A percentile compares a stretch with the other conserved stretches of the same genome.
These are phyloP conservation scores for Tinamus major DNA, from an alignment of 2,797 vertebrate species.

Conservation along the genomic window DNA sequence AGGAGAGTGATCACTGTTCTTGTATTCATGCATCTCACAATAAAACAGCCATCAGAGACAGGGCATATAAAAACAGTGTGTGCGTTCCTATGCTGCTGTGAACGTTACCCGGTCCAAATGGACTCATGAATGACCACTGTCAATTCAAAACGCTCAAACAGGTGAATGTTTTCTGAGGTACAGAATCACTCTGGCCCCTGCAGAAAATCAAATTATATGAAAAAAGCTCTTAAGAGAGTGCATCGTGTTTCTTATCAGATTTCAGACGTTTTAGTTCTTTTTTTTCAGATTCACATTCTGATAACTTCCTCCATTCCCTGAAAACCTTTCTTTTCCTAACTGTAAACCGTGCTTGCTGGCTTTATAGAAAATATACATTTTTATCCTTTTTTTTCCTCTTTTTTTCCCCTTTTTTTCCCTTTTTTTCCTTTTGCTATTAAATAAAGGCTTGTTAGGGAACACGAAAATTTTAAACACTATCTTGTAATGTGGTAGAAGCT, in stretches of 20 bases:
- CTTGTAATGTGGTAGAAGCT: background rate
- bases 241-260: background rate
- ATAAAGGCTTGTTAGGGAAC: background rate
- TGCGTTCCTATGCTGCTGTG: background rate
- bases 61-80: background rate
- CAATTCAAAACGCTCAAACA: background rate
- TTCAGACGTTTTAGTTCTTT: background rate
- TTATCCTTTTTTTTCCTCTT: no score
- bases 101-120: background rate
- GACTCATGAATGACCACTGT: background rate
- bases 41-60: background rate
- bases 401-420: no score
- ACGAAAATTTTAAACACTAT: background rate
- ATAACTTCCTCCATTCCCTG: background rate
- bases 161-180: background rate
- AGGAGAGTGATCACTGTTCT: background rate
- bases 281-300: background rate
- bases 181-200: background rate
- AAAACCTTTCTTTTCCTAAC: background rate
- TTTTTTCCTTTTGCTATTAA: background rate
- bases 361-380: background rate
- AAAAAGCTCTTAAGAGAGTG: background rate
- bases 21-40: background rate
- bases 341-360: background rate
- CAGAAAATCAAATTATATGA: background rate